Evolutionary conservation across 53 echinoderm and acorn worm genomes (phyloP).

Genomic region (Actinopyga echinites): DNA sequence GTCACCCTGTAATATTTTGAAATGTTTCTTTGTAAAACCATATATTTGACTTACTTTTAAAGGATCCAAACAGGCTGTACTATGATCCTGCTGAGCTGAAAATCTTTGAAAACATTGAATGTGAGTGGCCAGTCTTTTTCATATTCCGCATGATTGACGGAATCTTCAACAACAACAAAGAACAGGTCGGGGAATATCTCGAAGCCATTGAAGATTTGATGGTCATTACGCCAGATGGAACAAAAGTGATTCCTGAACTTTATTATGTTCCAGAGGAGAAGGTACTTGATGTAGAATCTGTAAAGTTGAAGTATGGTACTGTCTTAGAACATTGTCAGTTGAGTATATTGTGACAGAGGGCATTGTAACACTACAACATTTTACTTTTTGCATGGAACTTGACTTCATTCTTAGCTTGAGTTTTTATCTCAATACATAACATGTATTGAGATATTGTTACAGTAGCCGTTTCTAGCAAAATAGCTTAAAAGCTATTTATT

Average conservation of each 20-base stretch:
- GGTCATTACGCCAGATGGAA: conserved; percentile 57
- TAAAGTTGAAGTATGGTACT: too few species aligned
- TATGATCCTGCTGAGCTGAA: conserved; percentile 97
- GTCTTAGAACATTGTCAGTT: too few species aligned
- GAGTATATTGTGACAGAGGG: background rate
- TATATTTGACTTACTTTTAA: background rate
- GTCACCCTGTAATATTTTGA: background rate
- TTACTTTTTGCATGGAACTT: too few species aligned
- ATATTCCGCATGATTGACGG: conserved; percentile 88
- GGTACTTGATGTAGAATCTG: too few species aligned
- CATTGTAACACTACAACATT: too few species aligned
- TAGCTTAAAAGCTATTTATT: too few species aligned
- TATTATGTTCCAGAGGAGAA: conserved; percentile 93
- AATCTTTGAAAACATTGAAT: conserved; percentile 98
- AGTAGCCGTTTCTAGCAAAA: too few species aligned
- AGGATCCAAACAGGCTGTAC: conserved; percentile 95
- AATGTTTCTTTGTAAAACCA: too few species aligned
- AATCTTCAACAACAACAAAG: conserved; percentile 72
- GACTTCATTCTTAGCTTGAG: too few species aligned
- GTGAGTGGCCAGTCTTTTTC: conserved; percentile 98
- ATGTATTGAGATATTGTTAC: too few species aligned
- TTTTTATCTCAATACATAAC: too few species aligned
- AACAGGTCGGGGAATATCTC: conserved; percentile 79
- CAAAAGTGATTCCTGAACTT: conserved; percentile 82
- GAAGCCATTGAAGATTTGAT: conserved; percentile 80